Evolutionary conservation across 2,888 invertebrate species (phyloP), one percentile per base, ranked within the genome.

Genomic region (Drosophila mettleri): DNA sequence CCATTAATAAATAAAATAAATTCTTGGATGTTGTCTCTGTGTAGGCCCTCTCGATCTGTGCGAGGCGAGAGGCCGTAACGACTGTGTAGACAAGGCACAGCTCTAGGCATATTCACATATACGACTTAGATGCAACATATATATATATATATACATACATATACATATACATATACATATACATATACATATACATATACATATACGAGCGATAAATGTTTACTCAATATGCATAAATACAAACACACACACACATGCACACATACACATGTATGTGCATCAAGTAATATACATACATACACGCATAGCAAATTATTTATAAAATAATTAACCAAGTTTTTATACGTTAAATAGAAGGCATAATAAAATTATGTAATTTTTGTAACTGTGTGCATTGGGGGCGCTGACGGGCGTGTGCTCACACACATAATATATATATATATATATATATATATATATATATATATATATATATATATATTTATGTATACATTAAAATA

Each of bases 281-380:
- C 8, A 27, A 8, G 38, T 34, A 52, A 4, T 12, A 59, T 38
- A 31, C 12, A 48, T 33, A 54, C 41, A 54, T 33, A 84, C 68
- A 77, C 74, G 69, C 67, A 73, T 71, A 84, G 69, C 64, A 68
- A 70, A 68, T 59, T 78, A 71, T 69, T 64, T 62, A 65, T 63
- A 65, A 69, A 49, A 57, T 60, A 49, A 55, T 80, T 63, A 67
- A 62, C 33, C 58, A 65, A 69, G 57, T 67, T 78, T 80, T 73
- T 59, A 68, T 72, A 71, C 54, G 54, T 68, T 68, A 74, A 54
- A 65, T 65, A 63, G 55, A 48, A 73, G 38, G 64, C 78, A 83
- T 85, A 85, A 69, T 82, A 38, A 67, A 86, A 79, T 80, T 79
- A 80, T 82, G 86, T 57, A 46, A 58, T 79, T 79, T 86, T 79